Conservation (phyloP, 2,797 vertebrate species). For the Clarias pachynema region DNA sequence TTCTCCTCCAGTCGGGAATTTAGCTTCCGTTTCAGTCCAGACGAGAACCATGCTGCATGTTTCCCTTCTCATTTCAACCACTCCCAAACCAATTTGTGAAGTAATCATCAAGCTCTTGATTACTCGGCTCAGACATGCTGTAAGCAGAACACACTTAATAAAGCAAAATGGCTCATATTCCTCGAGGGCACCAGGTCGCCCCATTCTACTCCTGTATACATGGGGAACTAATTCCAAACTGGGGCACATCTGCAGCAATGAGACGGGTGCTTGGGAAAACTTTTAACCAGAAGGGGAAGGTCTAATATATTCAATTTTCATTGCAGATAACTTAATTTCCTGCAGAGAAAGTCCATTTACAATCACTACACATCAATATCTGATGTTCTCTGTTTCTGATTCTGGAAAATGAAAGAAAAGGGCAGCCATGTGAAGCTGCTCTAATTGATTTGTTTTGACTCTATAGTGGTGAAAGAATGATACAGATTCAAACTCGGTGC, state of each 20-base stretch:
- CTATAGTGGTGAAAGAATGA: background rate
- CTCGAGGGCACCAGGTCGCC: background rate
- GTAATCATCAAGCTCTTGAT: constrained; percentile 41
- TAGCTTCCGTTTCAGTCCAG: constrained; percentile 3
- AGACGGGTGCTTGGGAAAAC: constrained; percentile 5
- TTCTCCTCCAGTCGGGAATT: background rate
- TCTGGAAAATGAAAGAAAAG: constrained; percentile 1
- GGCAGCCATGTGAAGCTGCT: background rate
- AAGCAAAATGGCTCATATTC: constrained; percentile 3
- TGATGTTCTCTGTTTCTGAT: background rate
- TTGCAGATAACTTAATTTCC: constrained; percentile 3
- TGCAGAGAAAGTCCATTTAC: constrained; percentile 16
- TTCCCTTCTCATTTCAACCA: constrained; percentile 9
- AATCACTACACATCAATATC: background rate
- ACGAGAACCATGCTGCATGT: constrained; percentile 2
- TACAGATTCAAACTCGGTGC: background rate
- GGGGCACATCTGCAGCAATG: background rate
- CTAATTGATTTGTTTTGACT: constrained; percentile 21
- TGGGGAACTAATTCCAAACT: constrained; percentile 15
- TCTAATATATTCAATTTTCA: background rate
- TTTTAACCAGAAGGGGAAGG: background rate
- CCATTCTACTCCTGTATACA: constrained; percentile 10
- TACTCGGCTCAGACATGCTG: constrained; percentile 41
- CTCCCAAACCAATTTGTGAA: constrained; percentile 20
- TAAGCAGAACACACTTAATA: constrained; percentile 43